Percentiles rank a stretch among this genome's conserved stretches.
Evolutionary conservation across 2,113 vertebrate genomes (phyloP).

Genomic region (Danio rerio): GRCz12tu NC_133191.1:49282001-49282500

Average conservation of each 20-base stretch:
- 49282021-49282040: too few relatives aligned
- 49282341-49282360: conserved; percentile 13
- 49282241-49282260: conserved; percentile 24
- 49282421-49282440: conserved; percentile 3
- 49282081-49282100: too few relatives aligned
- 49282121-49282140: not conserved
- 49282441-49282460: conserved; percentile 19
- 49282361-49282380: not conserved
- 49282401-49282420: conserved; percentile 16
- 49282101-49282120: too few relatives aligned
- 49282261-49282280: conserved; percentile 10
- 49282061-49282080: too few relatives aligned
- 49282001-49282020: too few relatives aligned
- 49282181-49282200: not conserved
- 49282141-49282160: not conserved
- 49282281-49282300: conserved; percentile 35
- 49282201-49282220: conserved; percentile 14
- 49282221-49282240: not conserved
- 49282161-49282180: not conserved
- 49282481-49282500: not conserved
- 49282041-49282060: too few relatives aligned
- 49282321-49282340: conserved; percentile 7
- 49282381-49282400: not conserved
- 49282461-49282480: not conserved
- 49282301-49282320: not conserved